A percentile compares a stretch with the other conserved stretches of the same genome.
These are phyloP conservation scores for Sparus aurata DNA, from an alignment of 2,797 vertebrate species.

Conservation along the genomic window DNA sequence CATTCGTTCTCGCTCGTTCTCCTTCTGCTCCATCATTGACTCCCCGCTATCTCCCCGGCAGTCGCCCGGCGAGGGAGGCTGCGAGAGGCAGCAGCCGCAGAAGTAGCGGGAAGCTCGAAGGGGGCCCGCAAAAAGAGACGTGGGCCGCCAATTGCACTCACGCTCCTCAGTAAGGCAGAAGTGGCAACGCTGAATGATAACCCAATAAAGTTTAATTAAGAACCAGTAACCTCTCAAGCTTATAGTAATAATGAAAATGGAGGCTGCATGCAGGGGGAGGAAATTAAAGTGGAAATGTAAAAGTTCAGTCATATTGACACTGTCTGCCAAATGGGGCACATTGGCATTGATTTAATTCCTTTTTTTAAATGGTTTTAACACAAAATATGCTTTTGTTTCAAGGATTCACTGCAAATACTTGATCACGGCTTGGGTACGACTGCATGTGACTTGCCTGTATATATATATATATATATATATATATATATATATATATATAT, in stretches of 20 bases:
- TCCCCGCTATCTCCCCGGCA: slow-evolving; percentile 26
- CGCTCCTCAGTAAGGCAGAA: slow-evolving; percentile 66
- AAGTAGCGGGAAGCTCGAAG: slow-evolving; percentile 22
- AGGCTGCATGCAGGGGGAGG: slow-evolving; percentile 65
- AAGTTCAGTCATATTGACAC: slow-evolving; percentile 61
- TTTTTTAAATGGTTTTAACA: slow-evolving; percentile 26
- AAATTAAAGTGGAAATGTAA: slow-evolving; percentile 76
- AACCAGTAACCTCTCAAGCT: slow-evolving; percentile 79
- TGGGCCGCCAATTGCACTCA: slow-evolving; percentile 49
- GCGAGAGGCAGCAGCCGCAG: neutral
- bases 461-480: slow-evolving; percentile 2
- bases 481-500: too few species aligned
- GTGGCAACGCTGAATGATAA: slow-evolving; percentile 79
- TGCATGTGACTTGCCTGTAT: neutral
- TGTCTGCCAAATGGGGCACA: slow-evolving; percentile 36
- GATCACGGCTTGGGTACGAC: neutral
- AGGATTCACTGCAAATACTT: neutral
- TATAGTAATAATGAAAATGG: slow-evolving; percentile 74
- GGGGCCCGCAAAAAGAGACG: slow-evolving; percentile 27
- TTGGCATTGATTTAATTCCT: slow-evolving; percentile 32
- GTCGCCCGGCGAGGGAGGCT: slow-evolving; percentile 25
- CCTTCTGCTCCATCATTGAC: slow-evolving; percentile 42
- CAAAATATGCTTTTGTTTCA: slow-evolving; percentile 14
- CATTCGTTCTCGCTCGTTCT: slow-evolving; percentile 40
- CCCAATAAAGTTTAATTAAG: slow-evolving; percentile 84